A percentile compares a stretch with the other conserved stretches of the same genome.
These are phyloP conservation scores for Physella acuta DNA, from an alignment of 1,140 invertebrate species.

Conservation along the genomic window DNA sequence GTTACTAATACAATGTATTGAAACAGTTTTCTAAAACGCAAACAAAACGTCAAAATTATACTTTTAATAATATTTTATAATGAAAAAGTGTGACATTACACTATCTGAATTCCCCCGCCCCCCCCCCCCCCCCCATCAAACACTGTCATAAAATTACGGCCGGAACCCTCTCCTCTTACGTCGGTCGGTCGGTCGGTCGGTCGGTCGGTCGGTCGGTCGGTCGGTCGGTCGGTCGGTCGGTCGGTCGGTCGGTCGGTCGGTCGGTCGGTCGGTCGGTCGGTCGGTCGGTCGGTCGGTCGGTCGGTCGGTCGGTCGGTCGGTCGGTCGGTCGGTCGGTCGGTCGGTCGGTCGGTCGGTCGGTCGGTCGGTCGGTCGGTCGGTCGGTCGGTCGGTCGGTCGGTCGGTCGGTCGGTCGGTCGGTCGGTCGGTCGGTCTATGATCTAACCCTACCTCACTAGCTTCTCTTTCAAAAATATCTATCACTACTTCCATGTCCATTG, in stretches of 20 bases:
- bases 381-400: constrained; percentile 2
- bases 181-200: background rate
- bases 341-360: constrained; percentile 2
- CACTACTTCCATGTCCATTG: no score
- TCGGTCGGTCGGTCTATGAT: constrained; percentile 1
- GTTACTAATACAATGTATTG: no score
- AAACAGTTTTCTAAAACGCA: no score
- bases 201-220: background rate
- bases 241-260: constrained; percentile 2
- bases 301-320: constrained; percentile 2
- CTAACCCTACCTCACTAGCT: no score
- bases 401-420: constrained; percentile 2
- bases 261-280: constrained; percentile 2
- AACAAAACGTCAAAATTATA: no score
- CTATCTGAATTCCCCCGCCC: no score
- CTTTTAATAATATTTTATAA: no score
- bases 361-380: constrained; percentile 2
- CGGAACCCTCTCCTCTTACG: background rate
- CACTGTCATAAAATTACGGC: background rate
- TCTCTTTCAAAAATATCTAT: no score
- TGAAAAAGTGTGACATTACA: no score
- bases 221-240: constrained; percentile 2
- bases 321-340: constrained; percentile 2
- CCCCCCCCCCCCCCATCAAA: background rate
- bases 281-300: constrained; percentile 2